Conservation (phyloP, 2,888 invertebrate species). For the Strigamia maritima region DNA sequence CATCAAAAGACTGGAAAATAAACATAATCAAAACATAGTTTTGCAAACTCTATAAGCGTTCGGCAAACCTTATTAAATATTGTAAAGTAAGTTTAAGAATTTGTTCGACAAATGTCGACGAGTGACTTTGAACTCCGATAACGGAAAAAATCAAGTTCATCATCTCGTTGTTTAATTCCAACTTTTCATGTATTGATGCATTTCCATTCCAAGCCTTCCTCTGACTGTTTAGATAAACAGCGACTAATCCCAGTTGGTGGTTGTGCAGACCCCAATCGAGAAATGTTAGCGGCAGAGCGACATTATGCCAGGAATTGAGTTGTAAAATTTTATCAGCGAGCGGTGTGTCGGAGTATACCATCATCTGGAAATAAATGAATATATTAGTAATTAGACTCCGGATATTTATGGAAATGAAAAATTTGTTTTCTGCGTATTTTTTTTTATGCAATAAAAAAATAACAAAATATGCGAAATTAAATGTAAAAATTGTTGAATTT, state of each 20-base stretch:
- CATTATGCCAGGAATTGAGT: background rate
- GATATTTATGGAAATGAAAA: too few species aligned
- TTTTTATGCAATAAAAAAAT: too few species aligned
- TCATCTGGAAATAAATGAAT: background rate
- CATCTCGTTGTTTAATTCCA: background rate
- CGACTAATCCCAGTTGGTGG: background rate
- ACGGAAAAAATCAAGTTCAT: background rate
- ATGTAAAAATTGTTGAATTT: too few species aligned
- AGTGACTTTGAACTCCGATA: background rate
- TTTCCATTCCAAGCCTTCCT: background rate
- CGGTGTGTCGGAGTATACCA: background rate
- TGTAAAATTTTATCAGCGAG: background rate
- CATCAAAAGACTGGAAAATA: background rate
- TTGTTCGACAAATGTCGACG: background rate
- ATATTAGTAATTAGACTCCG: background rate
- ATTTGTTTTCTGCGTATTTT: too few species aligned
- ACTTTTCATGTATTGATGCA: background rate
- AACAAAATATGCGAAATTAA: too few species aligned
- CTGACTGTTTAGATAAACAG: background rate
- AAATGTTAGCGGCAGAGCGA: background rate
- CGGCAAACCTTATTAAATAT: background rate
- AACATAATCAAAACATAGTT: too few species aligned
- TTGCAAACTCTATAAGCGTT: too few species aligned
- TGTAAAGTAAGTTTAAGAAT: background rate
- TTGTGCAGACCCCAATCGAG: conserved; percentile 1